Evolutionary conservation across 1,140 invertebrate species (phyloP).

Genomic region (Aphelenchoides besseyi): DNA sequence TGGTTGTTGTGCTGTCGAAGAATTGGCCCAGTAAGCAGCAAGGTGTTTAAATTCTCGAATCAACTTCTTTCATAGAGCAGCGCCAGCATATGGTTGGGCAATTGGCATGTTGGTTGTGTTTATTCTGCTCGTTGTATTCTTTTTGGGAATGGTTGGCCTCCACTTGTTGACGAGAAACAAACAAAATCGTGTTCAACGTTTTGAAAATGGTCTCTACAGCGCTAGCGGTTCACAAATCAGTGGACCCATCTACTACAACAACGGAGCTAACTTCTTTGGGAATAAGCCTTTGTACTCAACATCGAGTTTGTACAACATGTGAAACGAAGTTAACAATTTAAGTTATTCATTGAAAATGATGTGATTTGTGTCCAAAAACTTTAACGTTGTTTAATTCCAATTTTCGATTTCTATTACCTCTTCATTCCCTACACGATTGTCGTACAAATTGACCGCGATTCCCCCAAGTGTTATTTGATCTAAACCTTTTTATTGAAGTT

Average conservation of each 20-base stretch:
- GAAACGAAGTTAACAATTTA: no score
- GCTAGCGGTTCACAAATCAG: not conserved
- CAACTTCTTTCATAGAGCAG: not conserved
- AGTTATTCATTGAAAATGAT: no score
- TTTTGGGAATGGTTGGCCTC: not conserved
- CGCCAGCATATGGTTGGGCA: conserved; percentile 15
- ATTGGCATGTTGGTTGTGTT: conserved; percentile 12
- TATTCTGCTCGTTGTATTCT: not conserved
- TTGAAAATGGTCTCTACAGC: not conserved
- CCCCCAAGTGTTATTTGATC: no score
- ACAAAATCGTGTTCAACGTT: not conserved
- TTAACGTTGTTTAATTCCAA: no score
- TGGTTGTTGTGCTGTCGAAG: conserved; percentile 9
- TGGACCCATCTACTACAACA: conserved; percentile 12
- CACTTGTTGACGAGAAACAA: conserved; percentile 9
- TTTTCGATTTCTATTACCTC: no score
- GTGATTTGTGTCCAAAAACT: no score
- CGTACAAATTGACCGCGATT: no score
- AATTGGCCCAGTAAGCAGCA: conserved; percentile 11
- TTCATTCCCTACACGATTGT: no score
- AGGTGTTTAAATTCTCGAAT: not conserved
- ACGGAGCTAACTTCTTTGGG: not conserved
- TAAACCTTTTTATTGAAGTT: no score
- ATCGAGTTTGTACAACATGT: conserved; percentile 10
- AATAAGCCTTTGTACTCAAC: not conserved